Conservation (phyloP, 1,140 invertebrate genomes). For the Tetranychus urticae region DNA sequence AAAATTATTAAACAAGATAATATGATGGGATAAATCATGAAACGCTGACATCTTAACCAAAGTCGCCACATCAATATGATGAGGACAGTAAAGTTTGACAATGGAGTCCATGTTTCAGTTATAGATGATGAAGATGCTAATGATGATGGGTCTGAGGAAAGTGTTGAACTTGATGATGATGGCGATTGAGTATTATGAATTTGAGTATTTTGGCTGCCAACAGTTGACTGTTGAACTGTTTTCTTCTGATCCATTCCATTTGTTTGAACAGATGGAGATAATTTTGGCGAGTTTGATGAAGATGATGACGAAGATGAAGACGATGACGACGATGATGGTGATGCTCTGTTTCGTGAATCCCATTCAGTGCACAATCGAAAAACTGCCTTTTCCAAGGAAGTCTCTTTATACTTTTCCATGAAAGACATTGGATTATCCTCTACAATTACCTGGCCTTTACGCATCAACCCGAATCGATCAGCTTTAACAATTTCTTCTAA, state of each 20-base stretch:
- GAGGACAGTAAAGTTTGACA: neutral
- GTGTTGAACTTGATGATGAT: neutral
- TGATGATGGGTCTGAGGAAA: neutral
- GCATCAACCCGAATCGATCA: slow-evolving; percentile 26
- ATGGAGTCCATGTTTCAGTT: neutral
- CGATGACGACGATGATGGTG: no score
- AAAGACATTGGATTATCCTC: slow-evolving; percentile 68
- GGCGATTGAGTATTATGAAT: neutral
- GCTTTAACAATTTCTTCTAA: slow-evolving; percentile 22
- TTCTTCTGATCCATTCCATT: neutral
- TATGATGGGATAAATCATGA: neutral
- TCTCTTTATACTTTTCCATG: slow-evolving; percentile 51
- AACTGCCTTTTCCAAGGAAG: slow-evolving; percentile 75
- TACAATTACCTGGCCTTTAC: slow-evolving; percentile 30
- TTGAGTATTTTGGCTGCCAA: neutral
- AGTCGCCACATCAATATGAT: neutral
- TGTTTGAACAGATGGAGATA: neutral
- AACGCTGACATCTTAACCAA: neutral
- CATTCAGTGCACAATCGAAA: slow-evolving; percentile 44
- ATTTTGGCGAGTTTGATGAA: neutral
- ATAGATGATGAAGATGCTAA: neutral
- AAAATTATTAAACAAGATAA: neutral
- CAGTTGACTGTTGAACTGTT: neutral
- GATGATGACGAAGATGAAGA: no score
- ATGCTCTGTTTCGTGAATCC: neutral